Conservation (phyloP, 2,888 invertebrate genomes). For the Leptinotarsa peninsularis region DNA sequence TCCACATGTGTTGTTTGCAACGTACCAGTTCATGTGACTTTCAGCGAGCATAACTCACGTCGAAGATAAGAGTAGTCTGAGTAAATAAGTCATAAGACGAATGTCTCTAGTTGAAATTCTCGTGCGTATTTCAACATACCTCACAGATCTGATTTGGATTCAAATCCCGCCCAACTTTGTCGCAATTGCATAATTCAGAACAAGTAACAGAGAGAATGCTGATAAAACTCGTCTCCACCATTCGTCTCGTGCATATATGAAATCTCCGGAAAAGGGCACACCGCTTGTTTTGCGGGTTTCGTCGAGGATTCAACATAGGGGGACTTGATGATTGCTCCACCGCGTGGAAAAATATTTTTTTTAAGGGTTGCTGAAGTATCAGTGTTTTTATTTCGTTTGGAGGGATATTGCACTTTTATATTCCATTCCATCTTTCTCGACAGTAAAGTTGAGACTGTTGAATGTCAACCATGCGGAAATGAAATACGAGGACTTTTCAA, state of each 20-base stretch:
- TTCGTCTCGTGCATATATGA: slow-evolving; percentile 7
- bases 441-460: too few relatives aligned
- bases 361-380: not conserved
- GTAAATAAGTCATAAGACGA: slow-evolving; percentile 1
- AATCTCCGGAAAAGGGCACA: slow-evolving; percentile 2
- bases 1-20: not conserved
- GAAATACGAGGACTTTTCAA: too few relatives aligned
- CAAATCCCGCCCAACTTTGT: slow-evolving; percentile 14
- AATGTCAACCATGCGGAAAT: too few relatives aligned
- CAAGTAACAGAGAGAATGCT: slow-evolving; percentile 3
- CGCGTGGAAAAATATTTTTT: slow-evolving; percentile 13
- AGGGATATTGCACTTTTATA: not conserved
- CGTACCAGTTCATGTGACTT: too few relatives aligned
- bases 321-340: slow-evolving; percentile 2
- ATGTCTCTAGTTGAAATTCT: not conserved
- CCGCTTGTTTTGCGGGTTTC: slow-evolving; percentile 2
- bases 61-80: not conserved
- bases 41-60: too few relatives aligned
- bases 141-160: slow-evolving; percentile 10
- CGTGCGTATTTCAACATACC: not conserved
- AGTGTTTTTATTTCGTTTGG: not conserved
- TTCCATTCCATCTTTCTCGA: too few relatives aligned
- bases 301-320: slow-evolving; percentile 6
- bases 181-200: slow-evolving; percentile 19
- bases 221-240: not conserved